Conservation (phyloP, 2,888 invertebrate species). For the Nomada fabriciana region DNA sequence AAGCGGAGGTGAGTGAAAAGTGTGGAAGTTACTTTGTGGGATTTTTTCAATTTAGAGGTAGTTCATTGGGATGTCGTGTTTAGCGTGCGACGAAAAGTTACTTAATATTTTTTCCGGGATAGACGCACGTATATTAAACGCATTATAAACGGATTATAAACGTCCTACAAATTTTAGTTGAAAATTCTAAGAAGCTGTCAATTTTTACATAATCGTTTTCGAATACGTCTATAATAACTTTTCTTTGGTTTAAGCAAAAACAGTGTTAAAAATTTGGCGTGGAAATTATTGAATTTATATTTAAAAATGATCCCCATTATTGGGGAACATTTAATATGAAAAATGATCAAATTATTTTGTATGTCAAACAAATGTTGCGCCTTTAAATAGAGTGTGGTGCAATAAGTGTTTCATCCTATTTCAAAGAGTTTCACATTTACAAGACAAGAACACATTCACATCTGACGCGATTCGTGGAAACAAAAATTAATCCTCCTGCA, state of each 20-base stretch:
- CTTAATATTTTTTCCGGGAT: neutral
- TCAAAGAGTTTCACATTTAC: neutral
- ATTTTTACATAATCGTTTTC: too few relatives aligned
- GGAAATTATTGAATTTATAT: too few relatives aligned
- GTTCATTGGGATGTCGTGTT: neutral
- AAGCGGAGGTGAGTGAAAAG: slow-evolving; percentile 1
- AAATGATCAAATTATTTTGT: too few relatives aligned
- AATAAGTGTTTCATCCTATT: neutral
- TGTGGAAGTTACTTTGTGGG: neutral
- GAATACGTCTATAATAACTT: too few relatives aligned
- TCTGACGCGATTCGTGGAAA: neutral
- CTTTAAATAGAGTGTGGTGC: too few relatives aligned
- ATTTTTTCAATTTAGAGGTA: neutral
- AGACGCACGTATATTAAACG: neutral
- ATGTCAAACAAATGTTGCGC: too few relatives aligned
- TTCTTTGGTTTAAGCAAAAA: too few relatives aligned
- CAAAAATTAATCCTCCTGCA: neutral
- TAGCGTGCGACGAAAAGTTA: neutral
- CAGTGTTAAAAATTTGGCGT: too few relatives aligned
- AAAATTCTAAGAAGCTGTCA: too few relatives aligned
- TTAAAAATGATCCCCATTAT: too few relatives aligned
- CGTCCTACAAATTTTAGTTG: too few relatives aligned
- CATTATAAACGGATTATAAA: neutral
- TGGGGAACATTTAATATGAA: too few relatives aligned
- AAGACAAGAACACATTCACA: neutral